Base-by-base conservation (phyloP, 2,888 invertebrate species). In the Drosophila helvetica region DNA sequence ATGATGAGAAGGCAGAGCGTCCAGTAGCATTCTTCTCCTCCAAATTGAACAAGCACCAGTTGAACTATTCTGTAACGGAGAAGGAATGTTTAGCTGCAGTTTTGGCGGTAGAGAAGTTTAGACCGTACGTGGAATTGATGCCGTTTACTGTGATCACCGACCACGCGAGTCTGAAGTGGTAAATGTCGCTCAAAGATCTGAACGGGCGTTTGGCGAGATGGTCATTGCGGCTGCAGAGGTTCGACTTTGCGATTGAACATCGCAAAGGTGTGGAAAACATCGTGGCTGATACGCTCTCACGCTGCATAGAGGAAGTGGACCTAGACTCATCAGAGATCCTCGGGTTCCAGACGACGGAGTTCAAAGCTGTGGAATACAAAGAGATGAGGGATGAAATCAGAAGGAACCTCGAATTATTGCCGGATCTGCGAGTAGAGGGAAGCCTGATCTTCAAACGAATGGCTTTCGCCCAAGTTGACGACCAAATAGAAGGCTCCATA, bases 91-190 rank as follows among this genome's bases (percentile, higher is more conserved):
- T 19, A 1, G 58, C 64, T 1, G 45, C 48, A 1, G 54, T 50
- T 5, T 8, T 53, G 10, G 50, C 53, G 0, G 25, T 64, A 0
- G 30, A 69, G 1, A 19, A 17, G 1, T 58, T 59, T n/a, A 9
- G 51, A 1, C 42, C 42, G 0, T 43, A 55, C 3, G 50, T 64
- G 0, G 42, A 64, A 4, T 9, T 53, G 0, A 51, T 43, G 56
- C 22, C 46, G 0, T 52, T 61, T 8, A 61, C 46, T 0, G 27
- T 52, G 9, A 42, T 48, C 6, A 51, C 46, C 3, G 38, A 53
- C 12, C 51, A 63, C 17, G 48, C 45, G 1, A 58, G 57, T 6
- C 10, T 58, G 8, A 22, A 64, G 10, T 64, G 64, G 38, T 5
- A 43, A 0, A 66, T 61, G 61, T 38, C 50, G 0, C 3, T 61